These are phyloP conservation scores for Drosophila fulvimacula DNA, from an alignment of 2,888 invertebrate genomes.

Conservation along the genomic window DNA sequence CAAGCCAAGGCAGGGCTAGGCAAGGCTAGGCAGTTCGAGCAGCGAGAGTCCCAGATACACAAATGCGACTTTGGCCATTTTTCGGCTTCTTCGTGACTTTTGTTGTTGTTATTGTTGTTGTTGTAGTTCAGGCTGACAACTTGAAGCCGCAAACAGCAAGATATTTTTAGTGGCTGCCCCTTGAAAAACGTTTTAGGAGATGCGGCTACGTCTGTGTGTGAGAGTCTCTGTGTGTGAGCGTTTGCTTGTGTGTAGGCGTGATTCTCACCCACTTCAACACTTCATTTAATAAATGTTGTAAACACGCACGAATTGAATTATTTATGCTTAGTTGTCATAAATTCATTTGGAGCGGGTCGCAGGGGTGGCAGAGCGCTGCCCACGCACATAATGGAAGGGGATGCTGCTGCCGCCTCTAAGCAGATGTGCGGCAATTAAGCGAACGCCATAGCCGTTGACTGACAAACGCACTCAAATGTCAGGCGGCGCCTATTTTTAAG, in stretches of 20 bases:
- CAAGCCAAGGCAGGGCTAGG: slow-evolving; percentile 8
- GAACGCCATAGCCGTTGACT: slow-evolving; percentile 46
- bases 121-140: slow-evolving; percentile 12
- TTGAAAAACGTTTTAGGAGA: slow-evolving; percentile 9
- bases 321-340: slow-evolving; percentile 69
- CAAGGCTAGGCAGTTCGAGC: slow-evolving; percentile 1
- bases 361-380: slow-evolving; percentile 3
- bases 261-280: slow-evolving; percentile 59
- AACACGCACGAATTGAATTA: slow-evolving; percentile 71
- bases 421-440: slow-evolving; percentile 54
- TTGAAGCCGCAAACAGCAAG: slow-evolving; percentile 17
- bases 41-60: slow-evolving; percentile 18
- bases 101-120: too few relatives aligned
- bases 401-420: slow-evolving; percentile 4
- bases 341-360: slow-evolving; percentile 50
- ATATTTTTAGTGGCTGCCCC: slow-evolving; percentile 31
- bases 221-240: slow-evolving; percentile 1
- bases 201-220: slow-evolving; percentile 8
- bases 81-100: slow-evolving; percentile 4
- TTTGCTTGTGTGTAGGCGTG: slow-evolving; percentile 35
- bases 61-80: slow-evolving; percentile 16
- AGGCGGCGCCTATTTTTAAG: slow-evolving; percentile 65
- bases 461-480: slow-evolving; percentile 64
- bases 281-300: slow-evolving; percentile 64
- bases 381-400: slow-evolving; percentile 8